phyloP scores from a whole-genome alignment of 1,140 invertebrate species.

The Drosophila busckii region DNA sequence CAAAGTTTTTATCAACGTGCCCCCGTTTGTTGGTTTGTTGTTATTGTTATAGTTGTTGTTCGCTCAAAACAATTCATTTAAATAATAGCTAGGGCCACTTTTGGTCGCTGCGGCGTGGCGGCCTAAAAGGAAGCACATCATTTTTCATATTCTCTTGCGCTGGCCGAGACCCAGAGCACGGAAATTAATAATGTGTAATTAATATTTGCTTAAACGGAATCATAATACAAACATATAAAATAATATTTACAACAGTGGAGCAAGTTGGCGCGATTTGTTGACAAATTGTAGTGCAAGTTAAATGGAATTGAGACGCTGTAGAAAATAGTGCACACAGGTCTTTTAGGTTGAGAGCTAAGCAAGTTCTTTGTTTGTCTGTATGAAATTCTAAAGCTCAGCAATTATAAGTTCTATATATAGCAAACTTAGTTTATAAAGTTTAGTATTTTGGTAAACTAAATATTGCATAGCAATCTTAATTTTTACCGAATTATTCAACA shows the following conservation, averaged over 20 bases:
- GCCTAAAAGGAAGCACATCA: conserved; percentile 61
- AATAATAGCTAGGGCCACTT: conserved; percentile 69
- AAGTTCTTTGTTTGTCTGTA: too few species aligned
- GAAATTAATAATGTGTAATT: conserved; percentile 74
- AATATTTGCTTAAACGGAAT: conserved; percentile 57
- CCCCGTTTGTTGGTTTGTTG: conserved; percentile 8
- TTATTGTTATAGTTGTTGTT: conserved; percentile 17
- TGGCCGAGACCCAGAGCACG: conserved; percentile 35
- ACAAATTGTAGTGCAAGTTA: too few species aligned
- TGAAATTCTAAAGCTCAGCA: too few species aligned
- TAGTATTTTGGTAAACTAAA: too few species aligned
- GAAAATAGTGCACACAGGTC: too few species aligned
- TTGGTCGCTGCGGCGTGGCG: too few species aligned
- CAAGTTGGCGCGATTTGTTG: background rate
- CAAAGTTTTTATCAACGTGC: conserved; percentile 38
- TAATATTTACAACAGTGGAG: background rate
- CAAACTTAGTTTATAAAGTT: too few species aligned
- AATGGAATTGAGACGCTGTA: too few species aligned
- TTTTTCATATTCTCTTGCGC: conserved; percentile 63
- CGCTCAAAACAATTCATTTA: conserved; percentile 71
- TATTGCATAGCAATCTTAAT: too few species aligned
- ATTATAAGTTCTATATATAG: too few species aligned
- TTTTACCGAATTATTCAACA: too few species aligned
- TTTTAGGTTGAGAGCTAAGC: too few species aligned
- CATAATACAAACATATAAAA: conserved; percentile 2